phyloP scores from a whole-genome alignment of 2,888 invertebrate species.

The Luperina testacea region DNA sequence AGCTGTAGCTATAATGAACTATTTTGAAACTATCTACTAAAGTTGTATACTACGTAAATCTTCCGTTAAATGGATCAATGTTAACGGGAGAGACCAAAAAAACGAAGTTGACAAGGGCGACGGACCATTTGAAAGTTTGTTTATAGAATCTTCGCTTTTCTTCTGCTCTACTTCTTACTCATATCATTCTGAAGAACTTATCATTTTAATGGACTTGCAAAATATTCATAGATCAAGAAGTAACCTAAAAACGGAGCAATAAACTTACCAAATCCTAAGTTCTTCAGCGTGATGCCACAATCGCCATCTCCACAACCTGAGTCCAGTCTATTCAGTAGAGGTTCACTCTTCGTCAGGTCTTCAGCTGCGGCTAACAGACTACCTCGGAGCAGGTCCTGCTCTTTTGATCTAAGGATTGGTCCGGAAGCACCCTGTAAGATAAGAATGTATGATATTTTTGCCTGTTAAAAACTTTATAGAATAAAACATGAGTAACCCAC shows the following conservation, averaged over 20 bases:
- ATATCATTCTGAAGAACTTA: not conserved
- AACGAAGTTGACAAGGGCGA: not conserved
- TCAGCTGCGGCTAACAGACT: constrained; percentile 86
- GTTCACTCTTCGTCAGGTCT: constrained; percentile 90
- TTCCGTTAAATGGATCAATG: not conserved
- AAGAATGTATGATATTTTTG: not conserved
- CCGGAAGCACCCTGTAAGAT: constrained; percentile 74
- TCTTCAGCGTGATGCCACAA: constrained; percentile 92
- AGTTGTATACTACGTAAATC: not conserved
- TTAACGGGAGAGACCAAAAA: not conserved
- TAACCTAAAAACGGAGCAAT: too few species aligned
- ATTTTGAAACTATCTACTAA: not conserved
- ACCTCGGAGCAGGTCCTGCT: constrained; percentile 75
- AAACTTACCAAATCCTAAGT: constrained; percentile 89
- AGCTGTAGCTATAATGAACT: not conserved
- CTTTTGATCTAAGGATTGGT: constrained; percentile 71
- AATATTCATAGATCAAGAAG: too few species aligned
- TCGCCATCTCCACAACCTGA: constrained; percentile 93
- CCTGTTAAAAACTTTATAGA: not conserved
- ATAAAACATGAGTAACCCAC: not conserved
- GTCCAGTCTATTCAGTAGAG: constrained; percentile 92
- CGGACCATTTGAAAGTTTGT: not conserved
- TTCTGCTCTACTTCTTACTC: not conserved
- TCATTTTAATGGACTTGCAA: too few species aligned
- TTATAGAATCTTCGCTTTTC: not conserved